A percentile compares a stretch with the other conserved stretches of the same genome.
These are phyloP conservation scores for Lynx canadensis DNA, from an alignment of 2,113 vertebrate species.

Conservation along the genomic window DNA sequence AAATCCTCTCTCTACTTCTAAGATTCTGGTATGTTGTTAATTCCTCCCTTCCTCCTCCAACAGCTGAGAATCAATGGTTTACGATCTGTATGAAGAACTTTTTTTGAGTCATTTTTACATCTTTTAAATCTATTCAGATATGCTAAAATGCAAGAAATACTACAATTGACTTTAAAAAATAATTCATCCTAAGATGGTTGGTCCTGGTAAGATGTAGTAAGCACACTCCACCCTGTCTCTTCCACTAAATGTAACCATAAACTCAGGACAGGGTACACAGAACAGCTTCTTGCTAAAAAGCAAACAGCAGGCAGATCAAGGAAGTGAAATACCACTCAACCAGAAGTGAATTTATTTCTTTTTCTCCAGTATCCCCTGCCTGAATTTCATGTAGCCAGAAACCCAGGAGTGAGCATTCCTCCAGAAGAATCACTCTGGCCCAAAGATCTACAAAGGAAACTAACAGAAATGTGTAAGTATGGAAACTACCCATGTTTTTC, in stretches of 20 bases:
- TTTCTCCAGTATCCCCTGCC: background rate
- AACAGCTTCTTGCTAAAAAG: background rate
- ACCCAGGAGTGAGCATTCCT: background rate
- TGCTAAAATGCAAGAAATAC: background rate
- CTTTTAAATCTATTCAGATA: conserved; percentile 7
- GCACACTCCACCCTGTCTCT: background rate
- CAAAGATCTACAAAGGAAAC: background rate
- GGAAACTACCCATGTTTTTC: background rate
- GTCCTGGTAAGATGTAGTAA: background rate
- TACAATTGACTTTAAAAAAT: conserved; percentile 36
- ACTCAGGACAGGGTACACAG: background rate
- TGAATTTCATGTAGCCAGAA: background rate
- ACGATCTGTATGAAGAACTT: background rate
- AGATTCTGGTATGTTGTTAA: background rate
- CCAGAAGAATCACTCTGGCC: background rate
- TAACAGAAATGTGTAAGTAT: background rate
- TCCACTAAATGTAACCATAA: background rate
- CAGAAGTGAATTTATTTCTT: background rate
- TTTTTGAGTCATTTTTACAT: background rate
- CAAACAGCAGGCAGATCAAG: background rate
- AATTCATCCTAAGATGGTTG: background rate
- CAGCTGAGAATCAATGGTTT: conserved; percentile 11
- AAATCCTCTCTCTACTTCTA: conserved; percentile 47
- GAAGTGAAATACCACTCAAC: background rate
- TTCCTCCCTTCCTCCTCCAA: background rate